A percentile compares a stretch with the other conserved stretches of the same genome.
Conservation (phyloP, 2,113 vertebrate genomes). For the Siniperca chuatsi region DNA sequence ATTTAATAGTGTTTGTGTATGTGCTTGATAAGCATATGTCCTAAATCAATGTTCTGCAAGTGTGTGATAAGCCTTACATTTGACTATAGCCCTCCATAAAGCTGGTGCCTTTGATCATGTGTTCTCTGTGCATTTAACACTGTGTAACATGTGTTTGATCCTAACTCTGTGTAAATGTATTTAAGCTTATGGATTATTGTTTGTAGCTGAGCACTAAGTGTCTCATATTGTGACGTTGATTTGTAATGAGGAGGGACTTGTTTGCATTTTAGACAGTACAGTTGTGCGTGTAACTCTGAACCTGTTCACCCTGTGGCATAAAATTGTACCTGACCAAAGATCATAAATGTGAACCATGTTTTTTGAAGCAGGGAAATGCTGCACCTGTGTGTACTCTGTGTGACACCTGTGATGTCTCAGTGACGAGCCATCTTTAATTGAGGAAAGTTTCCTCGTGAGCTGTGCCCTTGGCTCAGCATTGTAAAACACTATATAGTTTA, state of each 20-base stretch:
- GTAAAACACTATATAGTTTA: background rate
- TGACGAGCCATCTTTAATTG: slow-evolving; percentile 29
- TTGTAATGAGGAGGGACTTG: slow-evolving; percentile 13
- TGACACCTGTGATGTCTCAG: background rate
- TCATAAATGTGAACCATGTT: slow-evolving; percentile 1
- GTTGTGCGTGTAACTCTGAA: slow-evolving; percentile 10
- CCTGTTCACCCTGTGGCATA: background rate
- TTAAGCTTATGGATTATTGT: slow-evolving; percentile 66
- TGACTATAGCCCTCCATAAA: slow-evolving; percentile 68
- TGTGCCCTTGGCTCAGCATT: background rate
- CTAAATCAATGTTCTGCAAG: slow-evolving; percentile 68
- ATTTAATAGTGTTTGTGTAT: slow-evolving; percentile 69
- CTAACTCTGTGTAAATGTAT: slow-evolving; percentile 35
- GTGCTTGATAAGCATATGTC: slow-evolving; percentile 71
- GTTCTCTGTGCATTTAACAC: slow-evolving; percentile 66
- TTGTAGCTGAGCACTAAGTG: slow-evolving; percentile 13
- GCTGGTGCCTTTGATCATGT: slow-evolving; percentile 65
- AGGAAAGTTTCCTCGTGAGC: slow-evolving; percentile 8
- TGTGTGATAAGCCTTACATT: slow-evolving; percentile 73
- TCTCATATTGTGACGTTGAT: slow-evolving; percentile 32
- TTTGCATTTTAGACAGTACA: slow-evolving; percentile 22
- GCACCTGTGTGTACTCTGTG: background rate
- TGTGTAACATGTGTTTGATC: slow-evolving; percentile 69
- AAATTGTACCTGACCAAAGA: background rate
- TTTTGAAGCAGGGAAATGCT: background rate